Percentiles rank a stretch among this genome's conserved stretches.
Evolutionary conservation across 2,797 vertebrate species (phyloP).

Genomic region (Sylvia borin): DNA sequence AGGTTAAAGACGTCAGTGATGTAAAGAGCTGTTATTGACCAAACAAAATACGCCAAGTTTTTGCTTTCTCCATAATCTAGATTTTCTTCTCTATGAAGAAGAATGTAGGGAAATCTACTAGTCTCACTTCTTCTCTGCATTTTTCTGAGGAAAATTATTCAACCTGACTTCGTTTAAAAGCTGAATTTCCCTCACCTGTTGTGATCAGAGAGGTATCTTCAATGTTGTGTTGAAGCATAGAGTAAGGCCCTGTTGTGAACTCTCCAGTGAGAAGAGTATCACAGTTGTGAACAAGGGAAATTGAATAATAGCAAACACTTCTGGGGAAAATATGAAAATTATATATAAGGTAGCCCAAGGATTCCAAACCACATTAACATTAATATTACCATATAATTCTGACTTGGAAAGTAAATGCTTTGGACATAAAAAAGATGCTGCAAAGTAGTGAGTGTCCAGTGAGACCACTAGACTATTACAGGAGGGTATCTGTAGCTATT

Average conservation of each 20-base stretch:
- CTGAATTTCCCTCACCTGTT: background rate
- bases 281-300: background rate
- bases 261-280: background rate
- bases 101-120: background rate
- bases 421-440: background rate
- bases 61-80: background rate
- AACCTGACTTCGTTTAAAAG: background rate
- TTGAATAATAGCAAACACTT: background rate
- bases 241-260: background rate
- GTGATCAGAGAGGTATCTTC: background rate
- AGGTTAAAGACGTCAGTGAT: background rate
- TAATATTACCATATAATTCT: background rate
- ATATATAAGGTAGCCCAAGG: background rate
- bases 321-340: background rate
- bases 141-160: background rate
- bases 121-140: background rate
- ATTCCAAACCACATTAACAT: background rate
- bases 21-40: background rate
- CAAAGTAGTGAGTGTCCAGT: background rate
- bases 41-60: background rate
- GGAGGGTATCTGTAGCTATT: conserved; percentile 25
- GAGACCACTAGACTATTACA: background rate
- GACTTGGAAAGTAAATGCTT: background rate
- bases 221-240: background rate
- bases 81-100: background rate